A percentile compares a stretch with the other conserved stretches of the same genome.
Conservation (phyloP, 2,797 vertebrate genomes). For the Muscicapa striata region DNA sequence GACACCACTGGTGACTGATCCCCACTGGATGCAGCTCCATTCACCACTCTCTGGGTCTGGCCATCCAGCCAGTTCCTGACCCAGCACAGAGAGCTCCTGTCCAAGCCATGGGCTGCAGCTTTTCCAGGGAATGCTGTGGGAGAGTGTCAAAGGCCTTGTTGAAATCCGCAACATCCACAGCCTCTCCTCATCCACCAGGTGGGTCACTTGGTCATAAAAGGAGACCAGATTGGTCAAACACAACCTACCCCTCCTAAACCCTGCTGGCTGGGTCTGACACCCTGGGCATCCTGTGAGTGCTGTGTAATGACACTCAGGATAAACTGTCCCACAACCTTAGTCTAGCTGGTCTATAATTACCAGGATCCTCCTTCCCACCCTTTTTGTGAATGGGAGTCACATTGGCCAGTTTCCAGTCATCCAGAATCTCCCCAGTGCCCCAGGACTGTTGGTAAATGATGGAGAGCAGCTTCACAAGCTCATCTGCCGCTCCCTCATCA, state of each 20-base stretch:
- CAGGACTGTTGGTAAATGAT: not conserved
- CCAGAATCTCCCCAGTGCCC: not conserved
- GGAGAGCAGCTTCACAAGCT: rapidly evolving
- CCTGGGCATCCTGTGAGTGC: not conserved
- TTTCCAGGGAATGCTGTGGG: no score
- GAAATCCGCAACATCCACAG: no score
- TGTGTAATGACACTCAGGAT: not conserved
- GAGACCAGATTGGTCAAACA: not conserved
- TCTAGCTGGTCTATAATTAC: no score
- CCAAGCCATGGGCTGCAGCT: no score
- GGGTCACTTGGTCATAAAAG: not conserved
- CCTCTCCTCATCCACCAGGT: not conserved
- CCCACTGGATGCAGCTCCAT: no score
- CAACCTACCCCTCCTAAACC: not conserved
- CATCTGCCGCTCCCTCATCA: not conserved
- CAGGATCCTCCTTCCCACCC: not conserved
- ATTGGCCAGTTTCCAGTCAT: not conserved
- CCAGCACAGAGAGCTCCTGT: no score
- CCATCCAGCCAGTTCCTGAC: no score
- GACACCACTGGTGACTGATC: no score
- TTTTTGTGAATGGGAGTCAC: not conserved
- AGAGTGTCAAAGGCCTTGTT: no score
- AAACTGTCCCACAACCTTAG: not conserved
- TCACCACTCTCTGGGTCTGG: no score
- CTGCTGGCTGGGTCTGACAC: not conserved